Percentiles rank a stretch among this genome's conserved stretches.
Conservation (phyloP, 2,888 invertebrate species). For the Hydriomena furcata region DNA sequence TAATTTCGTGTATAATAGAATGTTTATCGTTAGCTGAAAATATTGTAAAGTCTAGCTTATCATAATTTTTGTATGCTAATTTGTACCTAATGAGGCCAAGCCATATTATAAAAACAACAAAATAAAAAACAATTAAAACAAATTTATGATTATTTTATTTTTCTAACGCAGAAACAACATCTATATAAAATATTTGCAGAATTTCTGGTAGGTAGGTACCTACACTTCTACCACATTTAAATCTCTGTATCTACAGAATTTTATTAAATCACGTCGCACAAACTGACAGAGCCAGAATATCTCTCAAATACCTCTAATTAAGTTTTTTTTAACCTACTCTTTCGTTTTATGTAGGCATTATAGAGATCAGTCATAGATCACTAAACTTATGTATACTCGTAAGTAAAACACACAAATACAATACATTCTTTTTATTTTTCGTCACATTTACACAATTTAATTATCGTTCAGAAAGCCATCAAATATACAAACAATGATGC, state of each 20-base stretch:
- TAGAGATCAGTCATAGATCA: too few relatives aligned
- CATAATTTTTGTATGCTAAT: constrained; percentile 34
- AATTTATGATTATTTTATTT: constrained; percentile 1
- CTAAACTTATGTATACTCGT: background rate
- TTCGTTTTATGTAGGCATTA: too few relatives aligned
- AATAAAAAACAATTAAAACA: constrained; percentile 24
- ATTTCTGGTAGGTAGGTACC: too few relatives aligned
- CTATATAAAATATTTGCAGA: too few relatives aligned
- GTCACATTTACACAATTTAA: constrained; percentile 27
- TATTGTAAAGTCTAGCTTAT: constrained; percentile 20
- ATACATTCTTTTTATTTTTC: constrained; percentile 31
- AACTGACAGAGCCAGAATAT: too few relatives aligned
- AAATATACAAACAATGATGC: constrained; percentile 40
- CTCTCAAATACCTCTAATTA: too few relatives aligned
- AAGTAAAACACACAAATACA: constrained; percentile 27
- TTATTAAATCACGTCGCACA: too few relatives aligned
- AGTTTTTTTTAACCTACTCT: too few relatives aligned
- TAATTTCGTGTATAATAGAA: constrained; percentile 22
- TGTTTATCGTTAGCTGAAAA: constrained; percentile 10
- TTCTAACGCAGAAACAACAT: background rate
- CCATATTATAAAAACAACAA: constrained; percentile 27
- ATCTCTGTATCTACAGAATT: too few relatives aligned
- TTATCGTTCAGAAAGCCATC: constrained; percentile 29
- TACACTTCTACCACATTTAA: too few relatives aligned
- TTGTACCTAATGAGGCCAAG: constrained; percentile 36